Percentiles rank a stretch among this genome's conserved stretches.
Conservation (phyloP, 2,888 invertebrate species). For the Ptycholaimellus sp. region DNA sequence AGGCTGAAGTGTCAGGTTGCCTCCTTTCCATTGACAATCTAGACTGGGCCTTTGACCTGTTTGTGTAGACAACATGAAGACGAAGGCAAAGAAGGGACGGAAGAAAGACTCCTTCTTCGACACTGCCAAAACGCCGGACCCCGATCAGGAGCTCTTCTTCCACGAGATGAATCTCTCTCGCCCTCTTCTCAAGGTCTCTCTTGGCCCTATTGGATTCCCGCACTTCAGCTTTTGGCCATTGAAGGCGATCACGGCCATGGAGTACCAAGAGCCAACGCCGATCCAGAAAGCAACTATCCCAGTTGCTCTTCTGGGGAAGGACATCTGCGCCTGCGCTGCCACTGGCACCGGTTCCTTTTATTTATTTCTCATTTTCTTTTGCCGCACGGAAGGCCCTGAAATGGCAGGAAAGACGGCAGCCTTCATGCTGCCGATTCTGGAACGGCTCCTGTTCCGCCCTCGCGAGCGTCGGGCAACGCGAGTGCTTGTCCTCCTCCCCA, state of each 20-base stretch:
- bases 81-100: slow-evolving; percentile 1
- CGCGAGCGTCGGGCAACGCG: slow-evolving; percentile 42
- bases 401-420: slow-evolving; percentile 87
- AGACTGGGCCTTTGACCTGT: neutral
- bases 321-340: slow-evolving; percentile 92
- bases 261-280: slow-evolving; percentile 78
- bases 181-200: slow-evolving; percentile 49
- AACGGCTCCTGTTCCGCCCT: slow-evolving; percentile 65
- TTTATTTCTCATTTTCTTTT: neutral
- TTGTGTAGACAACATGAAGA: neutral
- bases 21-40: neutral
- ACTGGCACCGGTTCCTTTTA: slow-evolving; percentile 45
- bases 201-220: slow-evolving; percentile 1
- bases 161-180: slow-evolving; percentile 88
- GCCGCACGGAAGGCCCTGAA: neutral
- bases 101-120: slow-evolving; percentile 7
- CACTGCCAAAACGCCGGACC: slow-evolving; percentile 4
- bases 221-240: neutral
- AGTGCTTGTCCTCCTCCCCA: slow-evolving; percentile 79
- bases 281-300: slow-evolving; percentile 89
- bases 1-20: neutral
- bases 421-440: slow-evolving; percentile 86
- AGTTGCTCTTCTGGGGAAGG: slow-evolving; percentile 64
- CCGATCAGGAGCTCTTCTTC: slow-evolving; percentile 17
- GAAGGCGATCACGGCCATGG: slow-evolving; percentile 55